Conservation (phyloP, 2,888 invertebrate species). For the Phortica okadai region DNA sequence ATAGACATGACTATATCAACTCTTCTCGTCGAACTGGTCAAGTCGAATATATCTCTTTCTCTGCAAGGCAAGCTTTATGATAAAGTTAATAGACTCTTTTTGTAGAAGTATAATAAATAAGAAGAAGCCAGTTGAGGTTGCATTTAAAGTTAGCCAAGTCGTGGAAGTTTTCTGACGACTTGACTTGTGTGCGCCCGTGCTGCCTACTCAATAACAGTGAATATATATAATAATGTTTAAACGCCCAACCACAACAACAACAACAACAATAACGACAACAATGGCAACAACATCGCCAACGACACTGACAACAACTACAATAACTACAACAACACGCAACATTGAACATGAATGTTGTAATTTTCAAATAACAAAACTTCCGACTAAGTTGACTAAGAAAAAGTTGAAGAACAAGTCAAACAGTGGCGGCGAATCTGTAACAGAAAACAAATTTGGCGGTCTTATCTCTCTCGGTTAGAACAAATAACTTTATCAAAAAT, state of each 20-base stretch:
- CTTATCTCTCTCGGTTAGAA: not conserved
- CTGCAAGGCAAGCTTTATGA: conserved; percentile 39
- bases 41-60: no score
- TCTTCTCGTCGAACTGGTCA: no score
- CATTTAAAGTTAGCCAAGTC: conserved; percentile 35
- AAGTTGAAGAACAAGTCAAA: not conserved
- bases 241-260: conserved; percentile 40
- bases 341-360: conserved; percentile 43
- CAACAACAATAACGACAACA: conserved; percentile 38
- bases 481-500: no score
- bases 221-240: conserved; percentile 42
- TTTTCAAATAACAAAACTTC: conserved; percentile 45
- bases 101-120: conserved; percentile 20
- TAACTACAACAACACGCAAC: conserved; percentile 38
- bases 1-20: no score
- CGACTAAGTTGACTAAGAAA: conserved; percentile 41
- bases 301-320: conserved; percentile 41
- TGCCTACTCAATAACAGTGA: conserved; percentile 39
- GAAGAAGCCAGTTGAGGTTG: conserved; percentile 28
- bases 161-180: conserved; percentile 31
- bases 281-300: conserved; percentile 40
- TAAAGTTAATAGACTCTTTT: no score
- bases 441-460: not conserved
- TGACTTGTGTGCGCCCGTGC: conserved; percentile 31
- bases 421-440: conserved; percentile 17